Base-by-base conservation (phyloP, 2,113 vertebrate genomes). In the Hyaena hyaena region DNA sequence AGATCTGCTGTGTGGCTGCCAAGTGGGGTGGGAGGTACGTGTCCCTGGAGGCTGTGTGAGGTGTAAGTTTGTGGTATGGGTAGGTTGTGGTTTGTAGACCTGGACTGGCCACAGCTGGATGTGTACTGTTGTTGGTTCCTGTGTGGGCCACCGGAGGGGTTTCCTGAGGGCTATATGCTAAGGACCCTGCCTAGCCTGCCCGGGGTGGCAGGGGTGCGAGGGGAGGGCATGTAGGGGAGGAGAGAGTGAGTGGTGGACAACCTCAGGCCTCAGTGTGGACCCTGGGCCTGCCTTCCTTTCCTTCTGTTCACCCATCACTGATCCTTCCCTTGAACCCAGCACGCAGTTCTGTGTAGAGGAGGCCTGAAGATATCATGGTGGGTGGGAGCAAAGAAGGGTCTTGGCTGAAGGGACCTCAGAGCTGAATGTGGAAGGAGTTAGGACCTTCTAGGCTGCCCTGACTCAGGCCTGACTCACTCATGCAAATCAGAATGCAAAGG, bases 401-500 rank as follows among this genome's bases (percentile, higher is more conserved):
- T 55, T 68, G 4, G 7, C 14, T 28, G 10, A 9, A 31, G 68
- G 48, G 55, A 31, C 53, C 74, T n/a, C 48, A 35, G 88, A 50
- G 17, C 80, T 43, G 33, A 16, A 7, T 45, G 35, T 55, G 39
- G 68, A 76, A 88, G 88, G 31, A 83, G 4, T 39, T 89, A 24
- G 76, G 90, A 68, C 16, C 17, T 55, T 35, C 9, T 39, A 26
- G 58, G 69, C 92, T 87, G 31, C 9, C 5, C 66, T 39, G 58
- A 35, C 15, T 43, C 50, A 86, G 69, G 66, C 45, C 89, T 88
- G 80, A 97, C 48, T 96, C 69, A 33, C 43, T 68, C 45, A 88
- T 82, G 84, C 50, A 81, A 74, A 92, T 95, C 58, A 55, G 69
- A 89, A 92, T 82, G 87, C 50, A 94, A 11, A 92, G 68, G 61